phyloP scores from a whole-genome alignment of 2,888 invertebrate genomes.

The Oegoconia quadripuncta region DNA sequence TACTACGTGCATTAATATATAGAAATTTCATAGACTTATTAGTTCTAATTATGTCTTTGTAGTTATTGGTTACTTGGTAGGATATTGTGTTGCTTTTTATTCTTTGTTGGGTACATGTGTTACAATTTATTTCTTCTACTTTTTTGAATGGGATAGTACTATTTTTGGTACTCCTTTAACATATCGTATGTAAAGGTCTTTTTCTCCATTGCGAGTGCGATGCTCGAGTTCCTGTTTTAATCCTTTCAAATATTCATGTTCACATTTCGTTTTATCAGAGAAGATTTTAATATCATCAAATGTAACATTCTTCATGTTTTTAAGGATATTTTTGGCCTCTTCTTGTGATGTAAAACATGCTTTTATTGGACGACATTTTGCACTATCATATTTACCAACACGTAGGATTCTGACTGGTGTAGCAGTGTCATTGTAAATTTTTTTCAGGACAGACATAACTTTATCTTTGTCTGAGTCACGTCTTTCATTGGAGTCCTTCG shows the following conservation, averaged over 20 bases:
- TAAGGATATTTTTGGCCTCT: background rate
- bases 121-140: background rate
- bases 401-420: too few species aligned
- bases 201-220: background rate
- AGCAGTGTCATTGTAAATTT: too few species aligned
- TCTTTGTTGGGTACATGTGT: background rate
- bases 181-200: background rate
- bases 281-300: background rate
- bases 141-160: background rate
- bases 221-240: background rate
- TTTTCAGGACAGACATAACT: too few species aligned
- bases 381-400: too few species aligned
- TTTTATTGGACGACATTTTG: too few species aligned
- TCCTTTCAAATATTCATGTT: background rate
- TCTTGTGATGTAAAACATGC: too few species aligned
- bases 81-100: background rate
- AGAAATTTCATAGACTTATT: conserved; percentile 3
- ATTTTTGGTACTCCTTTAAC: background rate
- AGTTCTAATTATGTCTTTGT: background rate
- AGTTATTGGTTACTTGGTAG: background rate
- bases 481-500: too few species aligned
- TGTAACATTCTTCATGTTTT: background rate
- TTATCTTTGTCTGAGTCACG: too few species aligned
- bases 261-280: background rate
- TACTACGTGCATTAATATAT: conserved; percentile 6